A percentile compares a stretch with the other conserved stretches of the same genome.
phyloP scores from a whole-genome alignment of 2,113 vertebrate species.

The Cettia cetti region DNA sequence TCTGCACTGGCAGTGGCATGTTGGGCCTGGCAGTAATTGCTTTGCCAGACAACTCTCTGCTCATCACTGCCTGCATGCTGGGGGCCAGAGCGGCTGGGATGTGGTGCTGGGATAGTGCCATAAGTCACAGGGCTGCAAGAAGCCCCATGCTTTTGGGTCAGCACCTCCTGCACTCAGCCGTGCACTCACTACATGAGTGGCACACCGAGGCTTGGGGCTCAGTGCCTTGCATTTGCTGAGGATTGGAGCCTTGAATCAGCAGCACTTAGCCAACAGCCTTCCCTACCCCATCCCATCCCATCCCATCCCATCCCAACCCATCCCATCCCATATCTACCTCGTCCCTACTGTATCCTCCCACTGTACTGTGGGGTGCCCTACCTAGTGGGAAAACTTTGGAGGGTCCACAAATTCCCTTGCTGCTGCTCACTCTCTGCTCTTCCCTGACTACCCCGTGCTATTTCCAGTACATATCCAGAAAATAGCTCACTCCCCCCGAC shows the following conservation, averaged over 20 bases:
- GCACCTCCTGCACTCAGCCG: neutral
- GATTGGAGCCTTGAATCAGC: neutral
- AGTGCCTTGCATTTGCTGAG: neutral
- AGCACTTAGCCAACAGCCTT: neutral
- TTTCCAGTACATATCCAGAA: conserved; percentile 40
- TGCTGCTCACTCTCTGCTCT: neutral
- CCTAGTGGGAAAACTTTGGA: neutral
- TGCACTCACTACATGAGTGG: neutral
- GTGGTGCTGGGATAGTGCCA: rapidly evolving
- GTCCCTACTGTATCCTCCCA: neutral
- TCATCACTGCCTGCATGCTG: neutral
- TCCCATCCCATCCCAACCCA: neutral
- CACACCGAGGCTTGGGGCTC: neutral
- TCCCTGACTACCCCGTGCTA: neutral
- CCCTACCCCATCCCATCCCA: neutral
- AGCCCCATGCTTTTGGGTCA: neutral
- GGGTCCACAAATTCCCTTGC: neutral
- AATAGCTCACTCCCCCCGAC: neutral
- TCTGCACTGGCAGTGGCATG: neutral
- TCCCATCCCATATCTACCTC: rapidly evolving
- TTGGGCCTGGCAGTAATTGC: neutral
- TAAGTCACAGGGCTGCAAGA: neutral
- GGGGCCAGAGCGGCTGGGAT: rapidly evolving
- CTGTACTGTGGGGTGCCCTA: neutral
- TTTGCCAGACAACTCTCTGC: neutral